These are phyloP conservation scores for Drosophila koepferae DNA, from an alignment of 2,888 invertebrate species.

Conservation along the genomic window DNA sequence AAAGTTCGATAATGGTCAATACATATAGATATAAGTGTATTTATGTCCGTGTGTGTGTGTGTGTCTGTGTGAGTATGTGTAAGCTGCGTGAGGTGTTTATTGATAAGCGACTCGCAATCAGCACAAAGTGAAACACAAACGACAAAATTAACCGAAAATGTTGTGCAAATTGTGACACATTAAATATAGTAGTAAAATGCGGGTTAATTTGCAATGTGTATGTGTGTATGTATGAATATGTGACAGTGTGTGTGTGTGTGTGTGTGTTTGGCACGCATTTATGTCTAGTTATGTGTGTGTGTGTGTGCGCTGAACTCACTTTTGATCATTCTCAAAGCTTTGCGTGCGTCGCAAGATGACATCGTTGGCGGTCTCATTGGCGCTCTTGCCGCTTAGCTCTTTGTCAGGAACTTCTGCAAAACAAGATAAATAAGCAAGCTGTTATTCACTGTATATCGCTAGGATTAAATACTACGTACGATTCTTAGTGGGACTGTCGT, in stretches of 20 bases:
- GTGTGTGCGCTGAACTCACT: constrained; percentile 87
- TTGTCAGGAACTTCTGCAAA: constrained; percentile 87
- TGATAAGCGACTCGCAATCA: constrained; percentile 65
- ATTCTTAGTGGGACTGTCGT: constrained; percentile 86
- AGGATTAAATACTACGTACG: constrained; percentile 77
- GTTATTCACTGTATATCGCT: constrained; percentile 1
- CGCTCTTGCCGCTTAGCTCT: constrained; percentile 82
- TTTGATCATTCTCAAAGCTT: constrained; percentile 95
- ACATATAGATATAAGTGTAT: constrained; percentile 19
- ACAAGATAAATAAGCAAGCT: too few relatives aligned
- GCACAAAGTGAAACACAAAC: constrained; percentile 72
- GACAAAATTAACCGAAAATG: constrained; percentile 56
- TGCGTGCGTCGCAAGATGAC: constrained; percentile 92
- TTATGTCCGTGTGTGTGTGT: constrained; percentile 17
- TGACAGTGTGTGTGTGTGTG: constrained; percentile 19
- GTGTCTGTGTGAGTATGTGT: constrained; percentile 28
- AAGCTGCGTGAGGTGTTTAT: constrained; percentile 36
- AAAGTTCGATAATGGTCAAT: constrained; percentile 57
- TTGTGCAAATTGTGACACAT: constrained; percentile 65
- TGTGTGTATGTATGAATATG: constrained; percentile 28
- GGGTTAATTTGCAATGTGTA: constrained; percentile 62
- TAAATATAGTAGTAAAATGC: constrained; percentile 53
- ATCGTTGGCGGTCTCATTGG: constrained; percentile 85
- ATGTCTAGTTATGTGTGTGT: constrained; percentile 43
- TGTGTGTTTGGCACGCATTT: constrained; percentile 60